Base-by-base conservation (phyloP, 2,113 vertebrate genomes). In the Amphilophus citrinellus region DNA sequence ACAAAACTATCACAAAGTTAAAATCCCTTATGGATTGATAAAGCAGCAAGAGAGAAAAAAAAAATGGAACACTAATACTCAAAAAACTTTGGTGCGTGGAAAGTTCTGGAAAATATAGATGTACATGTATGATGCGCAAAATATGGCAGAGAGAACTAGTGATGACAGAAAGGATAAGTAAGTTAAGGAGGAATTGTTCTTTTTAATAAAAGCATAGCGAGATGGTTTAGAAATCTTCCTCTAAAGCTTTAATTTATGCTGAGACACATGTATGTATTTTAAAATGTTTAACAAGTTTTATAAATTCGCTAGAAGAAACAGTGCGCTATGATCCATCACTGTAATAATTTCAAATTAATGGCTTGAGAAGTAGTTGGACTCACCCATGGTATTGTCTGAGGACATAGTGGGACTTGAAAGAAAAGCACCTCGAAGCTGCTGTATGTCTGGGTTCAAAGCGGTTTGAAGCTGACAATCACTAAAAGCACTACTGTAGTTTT, bases 371-470 rank as follows among this genome's bases (percentile, higher is more conserved):
- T 59, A 6, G 53, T n/a, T 37, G 73, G 60, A 89, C 94, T 94
- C 85, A 96, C 96, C 95, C 82, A 86, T 35, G 53, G 9, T 68
- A 11, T 86, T 62, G 61, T 90, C 57, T 84, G 93, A 82, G 35
- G 93, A 87, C 94, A 95, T 95, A 57, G 4, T 87, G 78, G 24
- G 61, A 15, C 22, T 59, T 50, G 58, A 79, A 61, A 78, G 62
- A 39, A 35, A 81, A 82, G 58, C 47, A 24, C 62, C 75, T 81
- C 10, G 77, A 11, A 56, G 73, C 62, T 68, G 73, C 79, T 76
- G 83, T 6, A 71, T 7, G 66, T 88, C 71, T 84, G 80, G 2
- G 53, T 71, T 87, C 37, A 61, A 32, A 42, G 39, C 10, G 62
- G 18, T 78, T 77, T 61, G 1, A 76, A 30, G 39, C 59, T 83